These are phyloP conservation scores for Maconellicoccus hirsutus DNA, from an alignment of 1,140 invertebrate genomes.

Conservation along the genomic window DNA sequence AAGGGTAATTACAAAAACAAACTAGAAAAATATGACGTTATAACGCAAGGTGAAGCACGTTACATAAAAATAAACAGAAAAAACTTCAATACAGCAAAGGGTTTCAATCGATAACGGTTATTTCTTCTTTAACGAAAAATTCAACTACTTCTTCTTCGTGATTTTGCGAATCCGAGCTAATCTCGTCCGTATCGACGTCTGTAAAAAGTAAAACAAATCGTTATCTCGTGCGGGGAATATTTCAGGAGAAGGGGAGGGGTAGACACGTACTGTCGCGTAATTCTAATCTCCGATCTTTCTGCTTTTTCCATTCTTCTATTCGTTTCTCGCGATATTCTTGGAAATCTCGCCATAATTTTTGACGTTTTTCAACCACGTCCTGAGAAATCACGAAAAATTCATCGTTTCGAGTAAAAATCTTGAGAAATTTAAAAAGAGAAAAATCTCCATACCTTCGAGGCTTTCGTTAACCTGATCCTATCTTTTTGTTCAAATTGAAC, in stretches of 20 bases:
- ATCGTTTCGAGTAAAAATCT: no score
- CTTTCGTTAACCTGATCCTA: conserved; percentile 78
- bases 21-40: no score
- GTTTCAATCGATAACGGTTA: conserved; percentile 51
- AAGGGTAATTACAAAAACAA: no score
- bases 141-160: conserved; percentile 91
- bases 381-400: conserved; percentile 31
- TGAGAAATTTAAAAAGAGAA: background rate
- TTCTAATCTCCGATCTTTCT: conserved; percentile 66
- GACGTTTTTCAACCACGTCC: conserved; percentile 89
- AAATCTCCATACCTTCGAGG: conserved; percentile 67
- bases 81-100: conserved; percentile 22
- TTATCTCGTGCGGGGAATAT: background rate
- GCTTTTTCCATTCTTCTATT: conserved; percentile 57
- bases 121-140: conserved; percentile 96
- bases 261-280: conserved; percentile 68
- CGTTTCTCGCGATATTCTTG: conserved; percentile 65
- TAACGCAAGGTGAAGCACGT: background rate
- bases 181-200: conserved; percentile 87
- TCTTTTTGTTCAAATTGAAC: conserved; percentile 94
- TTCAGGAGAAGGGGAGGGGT: no score
- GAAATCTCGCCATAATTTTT: conserved; percentile 77
- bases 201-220: conserved; percentile 34
- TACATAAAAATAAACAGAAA: background rate
- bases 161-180: conserved; percentile 72